Evolutionary conservation across 2,797 vertebrate species (phyloP).

Genomic region (Cottoperca gobio): DNA sequence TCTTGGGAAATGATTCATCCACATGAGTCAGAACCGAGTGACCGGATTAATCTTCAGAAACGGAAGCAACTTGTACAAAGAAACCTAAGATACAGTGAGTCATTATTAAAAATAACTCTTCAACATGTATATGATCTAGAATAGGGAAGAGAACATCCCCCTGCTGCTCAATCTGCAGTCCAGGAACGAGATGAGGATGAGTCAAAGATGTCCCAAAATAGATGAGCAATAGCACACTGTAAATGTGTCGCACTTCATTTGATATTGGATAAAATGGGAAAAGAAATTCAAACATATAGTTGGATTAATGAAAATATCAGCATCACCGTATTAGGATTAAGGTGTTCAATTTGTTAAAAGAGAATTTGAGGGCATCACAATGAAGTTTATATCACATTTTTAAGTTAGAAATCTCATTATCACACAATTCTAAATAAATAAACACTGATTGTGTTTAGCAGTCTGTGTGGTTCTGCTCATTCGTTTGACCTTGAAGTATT

Average conservation of each 20-base stretch:
- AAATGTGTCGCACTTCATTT: background rate
- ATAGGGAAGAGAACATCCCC: background rate
- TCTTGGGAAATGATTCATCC: slow-evolving; percentile 29
- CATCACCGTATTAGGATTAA: background rate
- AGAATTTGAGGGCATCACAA: background rate
- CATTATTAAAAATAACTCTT: slow-evolving; percentile 33
- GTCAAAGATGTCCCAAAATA: slow-evolving; percentile 3
- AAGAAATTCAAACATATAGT: background rate
- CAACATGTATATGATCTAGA: background rate
- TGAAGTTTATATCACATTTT: background rate
- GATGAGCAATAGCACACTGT: background rate
- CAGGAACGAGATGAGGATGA: slow-evolving; percentile 19
- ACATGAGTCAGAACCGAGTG: slow-evolving; percentile 34
- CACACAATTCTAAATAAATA: slow-evolving; percentile 9
- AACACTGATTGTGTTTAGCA: slow-evolving; percentile 43
- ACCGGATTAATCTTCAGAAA: slow-evolving; percentile 20
- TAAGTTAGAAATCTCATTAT: slow-evolving; percentile 13
- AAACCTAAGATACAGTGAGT: slow-evolving; percentile 21
- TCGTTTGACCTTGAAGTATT: slow-evolving; percentile 86
- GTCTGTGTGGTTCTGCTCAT: slow-evolving; percentile 74
- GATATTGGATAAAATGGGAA: background rate
- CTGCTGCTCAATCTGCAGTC: slow-evolving; percentile 8
- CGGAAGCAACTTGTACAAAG: background rate
- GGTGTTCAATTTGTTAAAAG: background rate
- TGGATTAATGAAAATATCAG: background rate